Evolutionary conservation across 2,113 vertebrate species (phyloP).

Genomic region (Cromileptes altivelis): DNA sequence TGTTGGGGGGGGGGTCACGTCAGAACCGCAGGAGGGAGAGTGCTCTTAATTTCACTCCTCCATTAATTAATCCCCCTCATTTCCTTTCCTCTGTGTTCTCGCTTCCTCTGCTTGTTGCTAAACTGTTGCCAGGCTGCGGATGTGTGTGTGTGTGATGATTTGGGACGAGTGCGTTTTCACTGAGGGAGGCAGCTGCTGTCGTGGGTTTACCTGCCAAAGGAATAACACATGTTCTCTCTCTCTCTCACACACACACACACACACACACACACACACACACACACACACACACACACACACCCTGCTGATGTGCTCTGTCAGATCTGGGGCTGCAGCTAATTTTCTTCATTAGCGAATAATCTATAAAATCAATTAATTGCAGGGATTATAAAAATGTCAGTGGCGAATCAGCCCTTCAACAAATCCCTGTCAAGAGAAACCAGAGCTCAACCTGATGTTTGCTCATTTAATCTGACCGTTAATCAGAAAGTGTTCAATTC

Average conservation of each 20-base stretch:
- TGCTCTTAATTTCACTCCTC: slow-evolving; percentile 69
- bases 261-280: slow-evolving; percentile 8
- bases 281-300: slow-evolving; percentile 8
- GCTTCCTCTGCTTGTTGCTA: slow-evolving; percentile 61
- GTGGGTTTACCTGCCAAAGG: slow-evolving; percentile 63
- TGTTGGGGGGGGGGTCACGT: slow-evolving; percentile 29
- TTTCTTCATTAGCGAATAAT: slow-evolving; percentile 39
- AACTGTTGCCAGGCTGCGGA: slow-evolving; percentile 70
- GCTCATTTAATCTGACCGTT: slow-evolving; percentile 11
- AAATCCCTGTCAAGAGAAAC: neutral
- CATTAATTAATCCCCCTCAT: slow-evolving; percentile 71
- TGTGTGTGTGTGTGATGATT: slow-evolving; percentile 42
- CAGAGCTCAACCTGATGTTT: slow-evolving; percentile 4
- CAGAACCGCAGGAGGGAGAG: slow-evolving; percentile 57
- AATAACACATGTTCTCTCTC: slow-evolving; percentile 31
- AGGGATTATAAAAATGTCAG: slow-evolving; percentile 3
- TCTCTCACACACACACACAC: slow-evolving; percentile 14
- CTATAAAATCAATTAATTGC: slow-evolving; percentile 26
- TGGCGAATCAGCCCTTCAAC: slow-evolving; percentile 1
- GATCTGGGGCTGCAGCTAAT: slow-evolving; percentile 38
- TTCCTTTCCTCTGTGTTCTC: slow-evolving; percentile 66
- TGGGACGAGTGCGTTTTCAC: slow-evolving; percentile 51
- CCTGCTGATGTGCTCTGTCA: slow-evolving; percentile 33
- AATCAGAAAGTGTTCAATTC: slow-evolving; percentile 5
- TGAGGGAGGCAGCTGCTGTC: slow-evolving; percentile 65